These are phyloP conservation scores for Oreochromis spilurus DNA, from an alignment of 2,113 vertebrate genomes.

Conservation along the genomic window DNA sequence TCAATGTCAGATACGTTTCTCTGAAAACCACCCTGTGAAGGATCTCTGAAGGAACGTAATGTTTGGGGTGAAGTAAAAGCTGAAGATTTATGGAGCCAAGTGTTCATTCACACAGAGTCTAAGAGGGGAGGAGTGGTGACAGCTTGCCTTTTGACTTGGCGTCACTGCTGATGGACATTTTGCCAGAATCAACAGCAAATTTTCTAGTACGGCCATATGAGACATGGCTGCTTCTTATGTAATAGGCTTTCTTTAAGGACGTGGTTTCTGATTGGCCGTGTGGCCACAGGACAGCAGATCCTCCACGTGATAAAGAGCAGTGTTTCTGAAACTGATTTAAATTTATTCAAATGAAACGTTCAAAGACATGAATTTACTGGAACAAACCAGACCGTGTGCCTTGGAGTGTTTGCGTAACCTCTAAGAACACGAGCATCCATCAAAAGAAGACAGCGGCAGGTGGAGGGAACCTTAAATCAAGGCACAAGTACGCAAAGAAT, in stretches of 20 bases:
- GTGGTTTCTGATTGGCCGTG: background rate
- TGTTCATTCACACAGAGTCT: background rate
- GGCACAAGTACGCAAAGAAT: background rate
- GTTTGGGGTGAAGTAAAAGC: background rate
- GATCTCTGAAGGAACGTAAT: background rate
- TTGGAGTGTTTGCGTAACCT: background rate
- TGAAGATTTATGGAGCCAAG: background rate
- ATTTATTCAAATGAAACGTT: background rate
- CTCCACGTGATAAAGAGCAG: background rate
- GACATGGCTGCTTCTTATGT: constrained; percentile 2
- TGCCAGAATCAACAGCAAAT: constrained; percentile 30
- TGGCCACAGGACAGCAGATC: background rate
- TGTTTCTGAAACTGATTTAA: background rate
- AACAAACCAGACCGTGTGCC: background rate
- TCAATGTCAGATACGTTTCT: background rate
- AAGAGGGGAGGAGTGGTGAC: constrained; percentile 14
- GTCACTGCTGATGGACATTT: background rate
- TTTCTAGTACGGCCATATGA: background rate
- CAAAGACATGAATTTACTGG: background rate
- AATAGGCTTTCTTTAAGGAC: background rate
- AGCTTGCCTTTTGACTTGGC: constrained; percentile 33
- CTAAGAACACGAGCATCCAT: background rate
- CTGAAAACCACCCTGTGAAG: background rate
- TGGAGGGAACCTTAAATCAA: background rate
- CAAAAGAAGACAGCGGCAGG: background rate